These are phyloP conservation scores for Cloeon dipterum DNA, from an alignment of 2,888 invertebrate genomes.

Conservation along the genomic window DNA sequence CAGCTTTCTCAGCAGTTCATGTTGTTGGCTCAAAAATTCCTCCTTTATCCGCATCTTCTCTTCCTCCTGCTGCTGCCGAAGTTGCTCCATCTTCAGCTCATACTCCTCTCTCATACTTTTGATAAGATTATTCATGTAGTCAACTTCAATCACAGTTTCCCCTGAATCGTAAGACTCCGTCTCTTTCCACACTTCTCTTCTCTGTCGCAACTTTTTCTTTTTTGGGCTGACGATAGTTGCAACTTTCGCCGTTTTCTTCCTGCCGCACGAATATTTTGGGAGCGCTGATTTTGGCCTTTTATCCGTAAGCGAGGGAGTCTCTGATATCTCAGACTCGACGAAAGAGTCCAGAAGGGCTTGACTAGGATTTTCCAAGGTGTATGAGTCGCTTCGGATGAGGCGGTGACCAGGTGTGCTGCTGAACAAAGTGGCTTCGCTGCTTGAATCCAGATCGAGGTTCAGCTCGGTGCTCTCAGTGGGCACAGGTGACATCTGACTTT, in stretches of 20 bases:
- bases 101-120: neutral
- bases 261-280: neutral
- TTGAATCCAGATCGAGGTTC: neutral
- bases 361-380: neutral
- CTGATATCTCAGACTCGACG: neutral
- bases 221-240: neutral
- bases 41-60: neutral
- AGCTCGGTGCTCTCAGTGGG: neutral
- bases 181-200: too few relatives aligned
- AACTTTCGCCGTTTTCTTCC: neutral
- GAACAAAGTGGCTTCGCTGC: neutral
- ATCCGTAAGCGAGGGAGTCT: neutral
- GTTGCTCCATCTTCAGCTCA: neutral
- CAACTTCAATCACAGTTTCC: neutral
- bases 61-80: neutral
- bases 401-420: neutral
- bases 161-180: neutral
- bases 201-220: neutral
- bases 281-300: neutral
- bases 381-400: neutral
- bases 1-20: neutral
- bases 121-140: neutral
- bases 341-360: neutral
- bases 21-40: neutral
- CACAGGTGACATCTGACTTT: neutral